phyloP scores from a whole-genome alignment of 2,797 vertebrate genomes.

The Characodon lateralis region DNA sequence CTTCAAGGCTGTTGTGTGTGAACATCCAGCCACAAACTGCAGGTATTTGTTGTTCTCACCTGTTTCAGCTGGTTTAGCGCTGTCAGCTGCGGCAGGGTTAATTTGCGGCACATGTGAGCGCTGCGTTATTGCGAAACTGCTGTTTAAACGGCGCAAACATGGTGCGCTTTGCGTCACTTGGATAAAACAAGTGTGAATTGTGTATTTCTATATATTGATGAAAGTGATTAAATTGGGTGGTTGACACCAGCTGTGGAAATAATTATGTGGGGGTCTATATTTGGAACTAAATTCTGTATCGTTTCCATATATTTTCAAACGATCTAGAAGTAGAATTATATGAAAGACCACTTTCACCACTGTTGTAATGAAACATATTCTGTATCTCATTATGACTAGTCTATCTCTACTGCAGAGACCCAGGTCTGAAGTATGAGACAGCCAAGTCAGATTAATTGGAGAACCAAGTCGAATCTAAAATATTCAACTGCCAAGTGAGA shows the following conservation, averaged over 20 bases:
- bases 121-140: no score
- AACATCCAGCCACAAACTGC: background rate
- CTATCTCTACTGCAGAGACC: background rate
- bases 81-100: slow-evolving; percentile 36
- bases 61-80: slow-evolving; percentile 34
- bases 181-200: background rate
- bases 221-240: fast-evolving
- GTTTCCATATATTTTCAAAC: slow-evolving; percentile 15
- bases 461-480: no score
- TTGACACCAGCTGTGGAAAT: background rate
- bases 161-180: background rate
- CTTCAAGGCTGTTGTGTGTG: background rate
- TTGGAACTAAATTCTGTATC: background rate
- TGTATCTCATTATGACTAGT: background rate
- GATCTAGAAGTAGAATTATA: background rate
- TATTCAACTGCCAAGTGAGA: no score
- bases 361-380: background rate
- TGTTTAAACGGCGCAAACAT: slow-evolving; percentile 17
- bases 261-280: background rate
- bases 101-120: slow-evolving; percentile 42
- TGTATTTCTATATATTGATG: background rate
- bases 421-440: background rate
- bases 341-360: background rate
- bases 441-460: background rate
- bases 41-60: slow-evolving; percentile 28